phyloP scores from a whole-genome alignment of 1,140 invertebrate genomes.

The Cylas formicarius region DNA sequence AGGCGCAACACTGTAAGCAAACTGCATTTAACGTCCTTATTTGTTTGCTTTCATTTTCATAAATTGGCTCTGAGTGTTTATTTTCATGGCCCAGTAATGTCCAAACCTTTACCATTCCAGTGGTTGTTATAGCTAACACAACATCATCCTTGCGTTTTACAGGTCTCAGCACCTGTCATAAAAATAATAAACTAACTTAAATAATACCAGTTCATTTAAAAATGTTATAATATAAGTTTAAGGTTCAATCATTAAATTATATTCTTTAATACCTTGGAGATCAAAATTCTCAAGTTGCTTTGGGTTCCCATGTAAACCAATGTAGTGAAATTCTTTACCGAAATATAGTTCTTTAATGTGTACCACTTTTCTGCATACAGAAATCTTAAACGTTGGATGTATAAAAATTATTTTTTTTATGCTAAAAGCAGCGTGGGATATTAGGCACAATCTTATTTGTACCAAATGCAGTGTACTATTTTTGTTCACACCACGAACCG shows the following conservation, averaged over 20 bases:
- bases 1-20: constrained; percentile 86
- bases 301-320: no score
- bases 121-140: constrained; percentile 90
- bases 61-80: constrained; percentile 78
- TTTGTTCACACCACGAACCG: no score
- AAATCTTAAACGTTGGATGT: no score
- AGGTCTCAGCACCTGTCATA: constrained; percentile 70
- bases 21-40: constrained; percentile 91
- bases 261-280: background rate
- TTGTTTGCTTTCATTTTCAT: constrained; percentile 97
- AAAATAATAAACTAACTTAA: constrained; percentile 9
- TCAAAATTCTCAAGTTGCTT: constrained; percentile 1
- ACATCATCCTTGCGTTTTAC: constrained; percentile 92
- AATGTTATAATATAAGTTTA: background rate
- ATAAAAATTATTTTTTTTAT: no score
- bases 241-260: constrained; percentile 8
- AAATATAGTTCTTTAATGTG: no score
- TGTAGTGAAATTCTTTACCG: no score
- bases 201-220: background rate
- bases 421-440: no score
- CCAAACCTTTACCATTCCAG: constrained; percentile 98
- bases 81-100: constrained; percentile 83
- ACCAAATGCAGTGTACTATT: no score
- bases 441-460: no score
- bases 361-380: no score